Base-by-base conservation (phyloP, 2,113 vertebrate genomes). In the Struthio camelus region DNA sequence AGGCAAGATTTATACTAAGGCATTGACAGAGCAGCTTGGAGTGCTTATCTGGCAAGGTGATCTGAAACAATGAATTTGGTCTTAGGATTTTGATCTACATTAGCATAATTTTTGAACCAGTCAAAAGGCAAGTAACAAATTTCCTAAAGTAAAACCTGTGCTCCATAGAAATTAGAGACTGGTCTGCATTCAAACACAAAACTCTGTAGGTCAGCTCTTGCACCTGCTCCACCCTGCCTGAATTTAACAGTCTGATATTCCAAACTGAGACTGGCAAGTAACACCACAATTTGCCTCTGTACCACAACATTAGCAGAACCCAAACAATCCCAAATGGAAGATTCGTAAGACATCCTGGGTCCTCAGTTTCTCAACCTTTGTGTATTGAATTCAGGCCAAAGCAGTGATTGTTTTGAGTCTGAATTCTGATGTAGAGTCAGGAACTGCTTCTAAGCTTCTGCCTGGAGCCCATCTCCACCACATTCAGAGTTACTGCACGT, bases 171-270 rank as follows among this genome's bases (percentile, higher is more conserved):
- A 81, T 2, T 44, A 56, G 50, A 80, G n/a, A 42, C 30, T 67
- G 14, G 71, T 34, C 48, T 64, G 19, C 32, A 67, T 65, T 76
- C 10, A 76, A 53, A 72, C 8, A 3, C 20, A 64, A 51, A 69
- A 66, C 0, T 3, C 80, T 42, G 10, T 1, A 46, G 42, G 44
- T 10, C 44, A 78, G 16, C 36, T 42, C 46, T 5, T 40, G 75
- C 32, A 20, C 48, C 79, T 38, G 50, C 61, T 32, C 56, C 11
- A 10, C 34, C 30, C 56, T 34, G 34, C 30, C 30, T 28, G 22
- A 42, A 38, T 24, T 46, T 42, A 10, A 53, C 27, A 71, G 24
- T 42, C 42, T 51, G 0, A 0, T 50, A 46, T 56, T 64, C 42
- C 83, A 59, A 48, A 84, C 27, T 12, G 18, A 71, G 54, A 64